A percentile compares a stretch with the other conserved stretches of the same genome.
Evolutionary conservation across 1,140 invertebrate species (phyloP).

Genomic region (Drosophila subpulchrella): DNA sequence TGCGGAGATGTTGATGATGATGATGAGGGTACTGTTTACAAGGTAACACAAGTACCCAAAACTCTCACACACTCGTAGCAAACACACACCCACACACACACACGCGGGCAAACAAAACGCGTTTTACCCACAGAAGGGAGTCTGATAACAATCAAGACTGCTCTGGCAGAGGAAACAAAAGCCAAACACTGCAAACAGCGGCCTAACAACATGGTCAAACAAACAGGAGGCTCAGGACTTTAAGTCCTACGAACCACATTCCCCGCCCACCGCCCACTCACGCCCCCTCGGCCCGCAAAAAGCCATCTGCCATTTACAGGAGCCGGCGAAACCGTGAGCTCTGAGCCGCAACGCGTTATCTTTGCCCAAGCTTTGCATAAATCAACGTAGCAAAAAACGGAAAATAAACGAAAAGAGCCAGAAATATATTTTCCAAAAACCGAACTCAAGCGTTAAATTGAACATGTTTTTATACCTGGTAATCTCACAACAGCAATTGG

Average conservation of each 20-base stretch:
- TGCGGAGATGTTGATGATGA: slow-evolving; percentile 58
- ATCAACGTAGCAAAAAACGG: slow-evolving; percentile 58
- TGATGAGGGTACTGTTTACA: slow-evolving; percentile 75
- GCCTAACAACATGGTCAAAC: slow-evolving; percentile 64
- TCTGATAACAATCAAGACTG: slow-evolving; percentile 67
- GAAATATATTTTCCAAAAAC: slow-evolving; percentile 51
- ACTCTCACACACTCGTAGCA: slow-evolving; percentile 12
- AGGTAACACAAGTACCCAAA: slow-evolving; percentile 50
- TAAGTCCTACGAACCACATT: slow-evolving; percentile 8
- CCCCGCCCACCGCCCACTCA: neutral
- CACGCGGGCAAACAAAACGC: slow-evolving; percentile 58
- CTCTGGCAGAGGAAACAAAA: slow-evolving; percentile 61
- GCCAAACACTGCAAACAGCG: slow-evolving; percentile 47
- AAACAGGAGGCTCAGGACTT: slow-evolving; percentile 53
- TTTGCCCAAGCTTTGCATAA: slow-evolving; percentile 74
- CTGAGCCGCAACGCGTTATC: slow-evolving; percentile 70
- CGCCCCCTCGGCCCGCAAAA: slow-evolving; percentile 4
- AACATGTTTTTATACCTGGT: slow-evolving; percentile 22
- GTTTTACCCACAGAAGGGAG: slow-evolving; percentile 49
- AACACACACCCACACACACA: slow-evolving; percentile 1
- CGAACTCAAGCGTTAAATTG: slow-evolving; percentile 80
- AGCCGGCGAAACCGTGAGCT: slow-evolving; percentile 29
- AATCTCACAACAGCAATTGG: neutral
- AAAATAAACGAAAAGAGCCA: slow-evolving; percentile 24
- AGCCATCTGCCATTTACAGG: slow-evolving; percentile 52